Evolutionary conservation across 2,797 vertebrate genomes (phyloP), one percentile per base, ranked within the genome.

Genomic region (Dendrocincla tyrannina): DNA sequence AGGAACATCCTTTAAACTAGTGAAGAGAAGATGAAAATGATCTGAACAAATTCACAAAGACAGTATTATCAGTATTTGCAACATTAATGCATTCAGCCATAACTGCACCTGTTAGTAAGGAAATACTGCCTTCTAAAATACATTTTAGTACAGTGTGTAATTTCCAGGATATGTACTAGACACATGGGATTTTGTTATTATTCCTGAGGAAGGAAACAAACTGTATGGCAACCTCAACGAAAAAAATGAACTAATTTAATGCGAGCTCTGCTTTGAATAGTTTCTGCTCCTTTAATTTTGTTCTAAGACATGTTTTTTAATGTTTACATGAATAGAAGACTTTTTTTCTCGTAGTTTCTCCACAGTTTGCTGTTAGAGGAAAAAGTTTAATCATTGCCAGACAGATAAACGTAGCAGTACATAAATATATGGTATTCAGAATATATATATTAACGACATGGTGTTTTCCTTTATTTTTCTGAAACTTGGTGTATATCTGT

Each of bases 1-100:
- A 72, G 77, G 25, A 86, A 63, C 39, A 74, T 80, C 58, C 59
- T 86, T 94, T 84, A 74, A 93, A 82, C 35, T 39, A 60, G 14
- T 46, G 49, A 86, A 78, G 64, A 89, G 52, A 81, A 79, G 60
- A 73, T 50, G 24, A 84, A 86, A 92, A 91, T 82, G 84, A 74
- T 89, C 35, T 58, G 88, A 91, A 82, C 77, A 83, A 93, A 93
- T 93, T 77, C 70, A 87, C 39, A 85, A 79, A 79, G 67, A 67
- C 62, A 88, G 42, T 50, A 81, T 89, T 84, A 82, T 80, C 58
- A 18, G 78, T 77, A 55, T 88, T 87, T 90, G 68, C 64, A 88
- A 70, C 23, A 27, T 74, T 77, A 85, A 82, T 55, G 50, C 10
- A 33, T 76, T 95, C 70, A 78, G 17, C 44, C 19, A 7, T 93